phyloP scores from a whole-genome alignment of 1,140 invertebrate species.

The Medauroidea extradentata region DNA sequence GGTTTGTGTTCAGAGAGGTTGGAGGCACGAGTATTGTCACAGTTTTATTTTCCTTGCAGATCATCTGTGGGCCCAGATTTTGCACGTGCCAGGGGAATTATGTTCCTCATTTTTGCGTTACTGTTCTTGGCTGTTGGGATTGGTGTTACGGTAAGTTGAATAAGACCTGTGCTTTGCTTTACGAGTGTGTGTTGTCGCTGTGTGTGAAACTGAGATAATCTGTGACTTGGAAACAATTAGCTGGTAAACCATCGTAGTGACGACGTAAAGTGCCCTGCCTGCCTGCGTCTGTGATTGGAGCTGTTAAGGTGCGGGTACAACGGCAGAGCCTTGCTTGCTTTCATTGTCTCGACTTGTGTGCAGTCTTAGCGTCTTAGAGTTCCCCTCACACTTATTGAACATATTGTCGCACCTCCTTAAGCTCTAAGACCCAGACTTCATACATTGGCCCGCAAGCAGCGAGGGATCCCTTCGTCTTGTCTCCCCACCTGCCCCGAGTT shows the following conservation, averaged over 20 bases:
- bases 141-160: conserved; percentile 64
- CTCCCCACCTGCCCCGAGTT: too few relatives aligned
- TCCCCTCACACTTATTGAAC: too few relatives aligned
- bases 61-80: conserved; percentile 86
- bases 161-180: neutral
- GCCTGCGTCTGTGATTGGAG: too few relatives aligned
- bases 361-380: too few relatives aligned
- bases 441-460: too few relatives aligned
- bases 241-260: neutral
- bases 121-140: conserved; percentile 71
- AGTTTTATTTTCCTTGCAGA: conserved; percentile 32
- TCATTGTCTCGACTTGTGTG: too few relatives aligned
- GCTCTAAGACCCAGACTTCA: too few relatives aligned
- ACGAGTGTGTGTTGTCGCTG: neutral
- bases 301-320: too few relatives aligned
- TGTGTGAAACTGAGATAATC: neutral
- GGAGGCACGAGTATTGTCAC: neutral
- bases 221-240: neutral
- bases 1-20: neutral
- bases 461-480: too few relatives aligned
- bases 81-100: conserved; percentile 68
- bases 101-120: conserved; percentile 74
- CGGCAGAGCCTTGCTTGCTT: too few relatives aligned
- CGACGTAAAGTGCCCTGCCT: neutral
- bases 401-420: too few relatives aligned